Evolutionary conservation across 1,140 invertebrate genomes (phyloP), one percentile per base, ranked within the genome.

Genomic region (Hylaeus anthracinus): DNA sequence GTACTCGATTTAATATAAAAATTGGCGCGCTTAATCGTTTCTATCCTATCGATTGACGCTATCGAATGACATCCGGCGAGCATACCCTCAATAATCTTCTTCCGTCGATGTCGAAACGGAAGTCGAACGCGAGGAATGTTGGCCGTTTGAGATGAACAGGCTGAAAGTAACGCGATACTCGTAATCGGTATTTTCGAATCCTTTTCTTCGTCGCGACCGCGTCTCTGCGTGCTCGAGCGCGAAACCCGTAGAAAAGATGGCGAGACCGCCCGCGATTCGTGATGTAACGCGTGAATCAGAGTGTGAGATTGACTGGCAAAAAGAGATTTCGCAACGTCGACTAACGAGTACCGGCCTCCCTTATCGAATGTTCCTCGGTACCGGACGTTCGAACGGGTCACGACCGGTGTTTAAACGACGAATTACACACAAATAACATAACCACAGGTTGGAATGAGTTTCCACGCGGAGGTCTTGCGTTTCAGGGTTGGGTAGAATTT

Each of bases 241-340:
- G 51, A 76, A 43, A 45, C 60, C 51, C 61, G 39, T 39, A 15
- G 56, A 58, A 73, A 73, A 76, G 79, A 8, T 55, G 55, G n/a
- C 53, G 55, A 53, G 14, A 6, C 6, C 37, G 41, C 39, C 51
- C 14, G 65, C 26, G 61, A 55, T 48, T 41, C 15, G 37, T 85
- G 81, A 85, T 67, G 81, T 72, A 85, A 85, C 66, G 53, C 58
- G 64, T 51, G 72, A 85, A 85, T 80, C 72, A 72, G 76, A 75
- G 63, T 73, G 70, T 48, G 58, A 73, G 65, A 72, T 85, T 70
- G 69, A 14, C 51, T 6, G n/a, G n/a, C 26, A 48, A 67, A 72
- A 41, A 55, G 43, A 10, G 41, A 69, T 84, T 84, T 84, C 69
- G 69, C 79, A 82, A 84, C 14, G 43, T 8, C 43, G 43, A 10